Conservation (phyloP, 2,113 vertebrate genomes). For the Cephalopterus ornatus region DNA sequence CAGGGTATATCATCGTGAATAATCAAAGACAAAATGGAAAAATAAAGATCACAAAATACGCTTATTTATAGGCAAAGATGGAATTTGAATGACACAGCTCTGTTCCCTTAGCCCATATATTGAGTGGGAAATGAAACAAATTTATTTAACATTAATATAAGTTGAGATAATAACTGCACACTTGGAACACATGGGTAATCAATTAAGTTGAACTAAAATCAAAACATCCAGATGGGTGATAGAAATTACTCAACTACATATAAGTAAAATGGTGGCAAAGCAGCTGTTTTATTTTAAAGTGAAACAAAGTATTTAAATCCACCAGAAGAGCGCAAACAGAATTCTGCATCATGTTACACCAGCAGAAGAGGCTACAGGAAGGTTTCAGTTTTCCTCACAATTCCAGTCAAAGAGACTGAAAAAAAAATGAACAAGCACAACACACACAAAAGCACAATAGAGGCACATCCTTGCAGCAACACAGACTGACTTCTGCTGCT, state of each 20-base stretch:
- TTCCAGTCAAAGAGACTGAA: neutral
- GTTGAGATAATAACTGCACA: neutral
- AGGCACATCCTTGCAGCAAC: neutral
- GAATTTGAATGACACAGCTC: neutral
- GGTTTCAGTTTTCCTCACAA: neutral
- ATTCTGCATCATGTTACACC: neutral
- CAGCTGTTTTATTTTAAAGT: neutral
- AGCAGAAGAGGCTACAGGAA: neutral
- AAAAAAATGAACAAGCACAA: neutral
- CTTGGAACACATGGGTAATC: neutral
- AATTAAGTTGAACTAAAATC: neutral
- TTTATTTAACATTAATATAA: neutral
- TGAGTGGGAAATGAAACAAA: neutral
- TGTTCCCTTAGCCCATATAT: neutral
- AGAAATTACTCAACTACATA: neutral
- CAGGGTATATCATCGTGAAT: neutral
- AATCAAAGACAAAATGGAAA: neutral
- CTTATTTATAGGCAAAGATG: neutral
- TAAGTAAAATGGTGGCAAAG: neutral
- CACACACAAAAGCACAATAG: neutral
- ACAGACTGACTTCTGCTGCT: neutral
- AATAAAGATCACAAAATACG: neutral
- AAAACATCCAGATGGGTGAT: neutral
- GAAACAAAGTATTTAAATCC: neutral
- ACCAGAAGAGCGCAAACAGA: neutral